Evolutionary conservation across 2,113 vertebrate genomes (phyloP), one percentile per base, ranked within the genome.

Genomic region (Melanotaenia duboulayi): DNA sequence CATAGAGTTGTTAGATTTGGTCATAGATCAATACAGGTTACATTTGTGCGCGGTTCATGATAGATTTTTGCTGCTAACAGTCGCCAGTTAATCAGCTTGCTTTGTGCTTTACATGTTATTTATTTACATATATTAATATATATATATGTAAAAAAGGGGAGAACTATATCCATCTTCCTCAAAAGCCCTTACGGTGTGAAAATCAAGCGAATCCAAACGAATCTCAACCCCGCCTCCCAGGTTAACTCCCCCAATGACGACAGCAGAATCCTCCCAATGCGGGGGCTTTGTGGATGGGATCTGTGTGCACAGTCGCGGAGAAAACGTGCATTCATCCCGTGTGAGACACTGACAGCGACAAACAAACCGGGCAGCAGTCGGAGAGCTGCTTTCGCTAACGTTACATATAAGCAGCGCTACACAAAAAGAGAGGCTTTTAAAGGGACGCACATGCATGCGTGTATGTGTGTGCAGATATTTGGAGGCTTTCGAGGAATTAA

Each of bases 181-280:
- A 6, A n/a, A 10, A 12, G 12, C 32, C n/a, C 28, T 20, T 17
- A 4, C 19, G 49, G 51, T 71, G 57, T 39, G 0, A 16, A 22
- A 75, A 88, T 42, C 28, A 32, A 83, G 58, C 82, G 51, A 25
- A 76, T 52, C 6, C 64, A 11, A 1, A 9, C 7, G 11, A 5
- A 5, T n/a, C 11, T 35, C 40, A 49, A n/a, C 58, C 50, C 87
- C 90, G 81, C 88, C 91, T 66, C 13, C 20, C 19, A 3, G 40
- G 87, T 82, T n/a, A 51, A 86, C 87, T 72, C 87, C 81, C 90
- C 68, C 81, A 25, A 8, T 91, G 85, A 90, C 88, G 90, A 6
- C 61, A 76, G 0, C 39, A 28, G 35, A 77, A 40, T 73, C 89
- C 90, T 84, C 75, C 87, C 91, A 82, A 71, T 88, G 86, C 81